Base-by-base conservation (phyloP, 1,140 invertebrate species). In the Leptopilina boulardi region DNA sequence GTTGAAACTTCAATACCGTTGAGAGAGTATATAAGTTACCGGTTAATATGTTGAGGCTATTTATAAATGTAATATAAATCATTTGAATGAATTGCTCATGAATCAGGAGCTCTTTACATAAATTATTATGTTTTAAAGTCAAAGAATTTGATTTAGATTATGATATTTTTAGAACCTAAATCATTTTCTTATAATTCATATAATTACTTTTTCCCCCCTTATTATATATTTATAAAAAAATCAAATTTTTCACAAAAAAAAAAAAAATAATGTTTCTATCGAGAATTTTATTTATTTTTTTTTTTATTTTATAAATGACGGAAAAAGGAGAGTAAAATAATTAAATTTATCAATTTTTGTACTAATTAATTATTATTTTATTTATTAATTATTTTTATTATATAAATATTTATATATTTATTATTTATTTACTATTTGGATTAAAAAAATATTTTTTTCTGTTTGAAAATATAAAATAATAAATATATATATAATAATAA, bases 11-110 rank as follows among this genome's bases (percentile, higher is more conserved):
- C 23, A 59, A 59, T 59, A 59, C 54, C 54, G 54, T 19, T 59
- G 21, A 23, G 3, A 3, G 19, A 11, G 2, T 34, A 34, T 34
- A 59, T 23, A 23, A 4, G 21, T 59, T 15, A 59, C 54, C 23
- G 23, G 21, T 15, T 34, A 34, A 59, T 59, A n/a, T 11, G 23
- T 59, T 34, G n/a, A 0, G 23, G 54, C 54, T 59, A 59, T 59
- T 59, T 59, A 59, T 59, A 59, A 59, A 59, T 23, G 4, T 26
- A 26, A 13, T 59, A 26, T 59, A 59, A 59, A 59, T 59, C 54
- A 15, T 59, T 59, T 4, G 10, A 47, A 47, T 47, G 44, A 13
- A n/a, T 47, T 47, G n/a, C 10, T n/a, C 44, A 47, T 47, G 44
- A 47, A 47, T 47, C 44, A 47, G 44, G 44, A 47, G 54, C 11